Percentiles rank a stretch among this genome's conserved stretches.
Evolutionary conservation across 2,888 invertebrate genomes (phyloP).

Genomic region (Gandaritis pyraliata): DNA sequence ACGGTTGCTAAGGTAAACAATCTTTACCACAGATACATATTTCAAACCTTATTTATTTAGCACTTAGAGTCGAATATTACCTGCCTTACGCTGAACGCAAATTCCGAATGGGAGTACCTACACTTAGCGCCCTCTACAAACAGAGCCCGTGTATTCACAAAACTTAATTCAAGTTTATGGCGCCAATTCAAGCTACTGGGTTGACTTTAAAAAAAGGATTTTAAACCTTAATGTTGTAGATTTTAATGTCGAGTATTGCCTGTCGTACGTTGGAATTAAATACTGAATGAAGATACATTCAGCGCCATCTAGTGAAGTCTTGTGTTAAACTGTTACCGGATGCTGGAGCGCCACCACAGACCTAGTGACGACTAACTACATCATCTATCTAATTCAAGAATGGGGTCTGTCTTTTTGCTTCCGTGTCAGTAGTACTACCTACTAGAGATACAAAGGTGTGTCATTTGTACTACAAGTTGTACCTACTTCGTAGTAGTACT

Average conservation of each 20-base stretch:
- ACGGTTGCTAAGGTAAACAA: conserved; percentile 9
- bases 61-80: background rate
- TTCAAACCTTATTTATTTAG: background rate
- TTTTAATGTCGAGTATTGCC: background rate
- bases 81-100: background rate
- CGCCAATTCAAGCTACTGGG: background rate
- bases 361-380: no score
- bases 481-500: no score
- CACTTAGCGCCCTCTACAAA: conserved; percentile 4
- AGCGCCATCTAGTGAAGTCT: conserved; percentile 6
- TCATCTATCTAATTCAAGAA: no score
- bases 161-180: background rate
- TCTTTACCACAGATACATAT: background rate
- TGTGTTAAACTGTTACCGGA: background rate
- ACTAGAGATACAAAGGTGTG: no score
- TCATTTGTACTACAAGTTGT: no score
- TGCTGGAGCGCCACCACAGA: no score
- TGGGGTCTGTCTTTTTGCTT: no score
- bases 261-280: background rate
- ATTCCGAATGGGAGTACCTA: background rate
- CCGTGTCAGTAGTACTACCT: no score
- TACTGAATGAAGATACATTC: background rate
- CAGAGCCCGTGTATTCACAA: background rate
- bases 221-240: background rate
- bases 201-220: background rate